Evolutionary conservation across 1,140 invertebrate genomes (phyloP), one percentile per base, ranked within the genome.

Genomic region (Spodoptera litura): DNA sequence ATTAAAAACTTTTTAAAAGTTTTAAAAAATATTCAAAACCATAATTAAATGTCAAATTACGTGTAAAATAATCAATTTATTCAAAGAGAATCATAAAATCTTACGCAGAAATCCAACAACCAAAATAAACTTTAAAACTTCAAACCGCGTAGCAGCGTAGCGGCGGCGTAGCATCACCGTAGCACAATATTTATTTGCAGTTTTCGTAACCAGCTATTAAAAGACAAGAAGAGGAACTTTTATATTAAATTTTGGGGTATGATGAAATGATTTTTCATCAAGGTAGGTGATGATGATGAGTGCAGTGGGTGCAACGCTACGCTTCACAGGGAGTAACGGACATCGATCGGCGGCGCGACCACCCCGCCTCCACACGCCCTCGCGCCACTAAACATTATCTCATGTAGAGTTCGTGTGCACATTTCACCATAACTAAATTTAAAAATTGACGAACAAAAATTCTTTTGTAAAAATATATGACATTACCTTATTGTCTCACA

Each of bases 231-330:
- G 38, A 44, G 38, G 38, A 44, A 9, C 5, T 6, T 44, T 44
- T 44, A 0, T 9, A 44, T 44, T 1, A 44, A 4, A 44, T 44
- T 44, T 44, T 10, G 8, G 38, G 38, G 38, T 44, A 44, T 44
- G 6, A 44, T 44, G 1, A 27, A 59, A 27, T 59, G 58, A 27
- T 31, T 59, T 59, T 59, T 59, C 9, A 38, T 64, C 9, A 61
- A 62, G 58, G 44, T 52, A 20, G 53, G 20, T 68, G 56, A 82
- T 78, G 71, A 73, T 88, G 88, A 89, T 79, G 85, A 88, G 89
- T 92, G 89, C 88, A 91, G 86, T 88, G 78, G 85, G 85, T 90
- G 91, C 89, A 91, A 86, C 88, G 87, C 84, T 85, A 86, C 85
- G 87, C 78, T 91, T 89, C 89, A 90, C 85, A 85, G 86, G 84